Evolutionary conservation across 2,113 vertebrate genomes (phyloP).

Genomic region (Vireo altiloquus): DNA sequence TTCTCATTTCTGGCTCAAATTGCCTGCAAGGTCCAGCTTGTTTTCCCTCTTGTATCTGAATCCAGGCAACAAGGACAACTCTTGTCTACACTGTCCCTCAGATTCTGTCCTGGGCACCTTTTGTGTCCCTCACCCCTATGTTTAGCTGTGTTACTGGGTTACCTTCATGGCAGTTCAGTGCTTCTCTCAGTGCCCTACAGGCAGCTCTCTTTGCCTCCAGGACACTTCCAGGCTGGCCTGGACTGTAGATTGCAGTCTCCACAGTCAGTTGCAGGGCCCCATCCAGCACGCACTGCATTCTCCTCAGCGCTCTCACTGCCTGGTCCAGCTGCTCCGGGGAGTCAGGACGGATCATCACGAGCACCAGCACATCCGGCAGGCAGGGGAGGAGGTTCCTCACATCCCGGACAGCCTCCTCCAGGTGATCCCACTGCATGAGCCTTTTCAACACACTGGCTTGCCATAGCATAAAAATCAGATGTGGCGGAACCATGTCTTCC

Average conservation of each 20-base stretch:
- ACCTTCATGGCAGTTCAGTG: neutral
- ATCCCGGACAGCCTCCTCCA: neutral
- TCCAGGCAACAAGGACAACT: neutral
- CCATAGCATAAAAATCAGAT: slow-evolving; percentile 42
- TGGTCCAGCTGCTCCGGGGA: neutral
- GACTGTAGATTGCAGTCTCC: neutral
- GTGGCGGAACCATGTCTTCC: neutral
- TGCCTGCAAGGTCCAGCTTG: neutral
- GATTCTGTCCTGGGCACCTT: neutral
- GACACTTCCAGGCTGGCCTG: slow-evolving; percentile 9
- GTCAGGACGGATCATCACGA: neutral
- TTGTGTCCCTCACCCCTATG: neutral
- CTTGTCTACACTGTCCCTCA: neutral
- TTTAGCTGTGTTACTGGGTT: neutral
- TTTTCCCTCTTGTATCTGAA: neutral
- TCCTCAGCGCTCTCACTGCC: neutral
- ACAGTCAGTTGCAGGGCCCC: neutral
- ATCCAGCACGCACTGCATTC: neutral
- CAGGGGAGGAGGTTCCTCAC: neutral
- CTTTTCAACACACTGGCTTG: neutral
- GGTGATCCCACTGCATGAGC: neutral
- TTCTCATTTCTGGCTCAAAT: neutral
- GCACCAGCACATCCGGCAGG: neutral
- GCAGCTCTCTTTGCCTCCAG: slow-evolving; percentile 15
- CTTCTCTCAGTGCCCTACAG: slow-evolving; percentile 10